Evolutionary conservation across 2,797 vertebrate species (phyloP).

Genomic region (Sebastes matsubarae): DNA sequence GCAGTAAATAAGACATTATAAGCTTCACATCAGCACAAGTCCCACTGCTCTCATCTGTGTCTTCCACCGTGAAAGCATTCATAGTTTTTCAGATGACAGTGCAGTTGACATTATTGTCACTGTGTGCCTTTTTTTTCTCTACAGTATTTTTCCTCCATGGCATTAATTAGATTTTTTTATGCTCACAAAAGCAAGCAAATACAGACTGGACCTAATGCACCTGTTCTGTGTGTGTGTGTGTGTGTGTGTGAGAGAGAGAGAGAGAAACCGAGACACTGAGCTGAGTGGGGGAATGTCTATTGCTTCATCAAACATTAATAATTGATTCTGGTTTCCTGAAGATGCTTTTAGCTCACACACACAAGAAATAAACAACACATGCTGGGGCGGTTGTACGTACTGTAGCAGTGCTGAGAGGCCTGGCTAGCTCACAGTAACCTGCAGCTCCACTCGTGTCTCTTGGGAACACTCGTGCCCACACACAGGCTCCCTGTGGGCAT

Average conservation of each 20-base stretch:
- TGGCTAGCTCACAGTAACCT: conserved; percentile 56
- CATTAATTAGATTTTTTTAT: conserved; percentile 7
- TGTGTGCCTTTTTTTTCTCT: neutral
- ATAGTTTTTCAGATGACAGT: conserved; percentile 29
- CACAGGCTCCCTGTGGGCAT: conserved; percentile 49
- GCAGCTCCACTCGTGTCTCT: conserved; percentile 59
- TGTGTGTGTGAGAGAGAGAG: neutral
- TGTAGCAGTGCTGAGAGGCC: conserved; percentile 43
- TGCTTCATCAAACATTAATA: conserved; percentile 60
- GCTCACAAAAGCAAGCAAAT: conserved; percentile 32
- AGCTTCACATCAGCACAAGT: conserved; percentile 41
- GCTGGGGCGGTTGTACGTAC: neutral
- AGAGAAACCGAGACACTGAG: neutral
- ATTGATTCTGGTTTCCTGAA: conserved; percentile 61
- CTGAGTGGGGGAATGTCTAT: conserved; percentile 10
- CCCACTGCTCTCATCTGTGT: conserved; percentile 14
- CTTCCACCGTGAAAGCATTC: conserved; percentile 16
- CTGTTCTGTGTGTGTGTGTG: neutral
- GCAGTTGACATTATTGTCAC: conserved; percentile 28
- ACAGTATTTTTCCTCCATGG: neutral
- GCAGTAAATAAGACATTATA: conserved; percentile 66
- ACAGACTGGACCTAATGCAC: conserved; percentile 11
- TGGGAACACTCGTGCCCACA: conserved; percentile 56
- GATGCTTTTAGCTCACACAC: conserved; percentile 47
- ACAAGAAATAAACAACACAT: conserved; percentile 26